Conservation (phyloP, 2,113 vertebrate genomes). For the Rhinoptilus africanus region DNA sequence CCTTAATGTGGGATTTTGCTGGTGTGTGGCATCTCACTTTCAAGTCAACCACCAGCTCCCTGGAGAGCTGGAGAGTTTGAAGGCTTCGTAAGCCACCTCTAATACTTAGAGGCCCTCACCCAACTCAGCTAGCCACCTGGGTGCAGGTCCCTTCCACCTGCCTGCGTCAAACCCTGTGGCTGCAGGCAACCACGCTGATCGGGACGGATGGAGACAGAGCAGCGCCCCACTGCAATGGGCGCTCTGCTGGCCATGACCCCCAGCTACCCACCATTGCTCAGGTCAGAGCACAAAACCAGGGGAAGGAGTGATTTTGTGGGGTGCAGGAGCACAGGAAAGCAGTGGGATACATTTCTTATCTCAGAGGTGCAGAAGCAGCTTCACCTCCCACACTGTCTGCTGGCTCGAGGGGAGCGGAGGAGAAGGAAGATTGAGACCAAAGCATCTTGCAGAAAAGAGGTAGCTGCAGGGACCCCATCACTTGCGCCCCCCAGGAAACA, state of each 20-base stretch:
- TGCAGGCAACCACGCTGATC: background rate
- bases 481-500: background rate
- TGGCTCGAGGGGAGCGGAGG: background rate
- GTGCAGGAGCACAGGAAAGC: background rate
- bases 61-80: background rate
- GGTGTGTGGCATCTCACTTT: background rate
- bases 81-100: background rate
- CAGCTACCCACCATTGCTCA: background rate
- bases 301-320: background rate
- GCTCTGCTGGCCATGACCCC: background rate
- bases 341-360: background rate
- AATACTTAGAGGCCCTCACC: background rate
- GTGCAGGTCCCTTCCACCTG: fast-evolving
- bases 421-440: background rate
- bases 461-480: background rate
- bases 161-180: background rate
- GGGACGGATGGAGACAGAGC: fast-evolving
- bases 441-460: background rate
- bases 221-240: fast-evolving
- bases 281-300: background rate
- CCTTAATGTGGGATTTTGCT: background rate
- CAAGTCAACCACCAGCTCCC: background rate
- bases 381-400: background rate
- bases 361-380: background rate
- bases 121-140: background rate